Evolutionary conservation across 2,888 invertebrate species (phyloP).

Genomic region (Tipula lateralis): DNA sequence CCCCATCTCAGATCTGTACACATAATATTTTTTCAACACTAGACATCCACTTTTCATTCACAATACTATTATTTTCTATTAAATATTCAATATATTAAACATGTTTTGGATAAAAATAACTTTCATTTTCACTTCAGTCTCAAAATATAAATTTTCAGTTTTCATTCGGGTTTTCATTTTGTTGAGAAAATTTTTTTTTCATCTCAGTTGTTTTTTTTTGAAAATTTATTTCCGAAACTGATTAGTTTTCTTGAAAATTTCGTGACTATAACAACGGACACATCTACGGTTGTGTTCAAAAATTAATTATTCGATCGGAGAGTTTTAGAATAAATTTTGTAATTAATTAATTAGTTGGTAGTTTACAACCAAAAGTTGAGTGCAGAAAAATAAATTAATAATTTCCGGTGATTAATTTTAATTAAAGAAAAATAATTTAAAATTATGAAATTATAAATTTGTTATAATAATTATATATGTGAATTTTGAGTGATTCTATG

Average conservation of each 20-base stretch:
- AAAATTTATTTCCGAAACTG: constrained; percentile 25
- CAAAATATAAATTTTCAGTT: not conserved
- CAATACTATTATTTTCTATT: constrained; percentile 12
- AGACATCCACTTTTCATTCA: constrained; percentile 24
- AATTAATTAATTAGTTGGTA: not conserved
- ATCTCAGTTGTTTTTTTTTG: not conserved
- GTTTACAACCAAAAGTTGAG: not conserved
- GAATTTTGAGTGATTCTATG: not conserved
- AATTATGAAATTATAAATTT: not conserved
- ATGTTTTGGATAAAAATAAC: constrained; percentile 29
- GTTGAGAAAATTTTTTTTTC: not conserved
- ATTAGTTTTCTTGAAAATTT: constrained; percentile 26
- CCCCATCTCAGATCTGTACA: not conserved
- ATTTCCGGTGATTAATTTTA: not conserved
- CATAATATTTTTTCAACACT: constrained; percentile 4
- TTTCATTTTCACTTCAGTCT: constrained; percentile 20
- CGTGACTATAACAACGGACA: not conserved
- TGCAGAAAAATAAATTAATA: not conserved
- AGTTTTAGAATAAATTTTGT: not conserved
- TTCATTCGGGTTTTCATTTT: not conserved
- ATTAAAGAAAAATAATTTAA: not conserved
- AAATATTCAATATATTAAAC: constrained; percentile 19
- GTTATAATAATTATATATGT: too few relatives aligned
- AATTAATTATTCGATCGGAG: not conserved
- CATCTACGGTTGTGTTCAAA: not conserved